A percentile compares a stretch with the other conserved stretches of the same genome.
These are phyloP conservation scores for Thera britannica DNA, from an alignment of 2,888 invertebrate genomes.

Conservation along the genomic window DNA sequence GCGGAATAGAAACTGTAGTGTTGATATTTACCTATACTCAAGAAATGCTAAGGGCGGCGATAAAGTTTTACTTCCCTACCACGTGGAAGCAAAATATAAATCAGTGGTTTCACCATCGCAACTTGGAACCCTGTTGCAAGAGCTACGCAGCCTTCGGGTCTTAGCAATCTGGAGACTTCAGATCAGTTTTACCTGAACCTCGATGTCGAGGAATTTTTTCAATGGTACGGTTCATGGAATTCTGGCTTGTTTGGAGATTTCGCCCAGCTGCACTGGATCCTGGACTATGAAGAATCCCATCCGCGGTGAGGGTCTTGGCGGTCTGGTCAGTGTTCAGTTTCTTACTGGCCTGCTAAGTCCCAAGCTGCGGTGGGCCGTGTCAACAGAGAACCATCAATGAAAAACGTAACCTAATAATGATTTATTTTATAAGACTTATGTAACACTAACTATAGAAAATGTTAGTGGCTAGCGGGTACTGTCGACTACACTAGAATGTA, in stretches of 20 bases:
- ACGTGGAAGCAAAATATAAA: not conserved
- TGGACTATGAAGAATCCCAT: constrained; percentile 33
- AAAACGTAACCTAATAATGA: not conserved
- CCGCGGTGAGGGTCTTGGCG: constrained; percentile 89
- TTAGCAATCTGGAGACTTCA: constrained; percentile 87
- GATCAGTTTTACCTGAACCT: constrained; percentile 16
- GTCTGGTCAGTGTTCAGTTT: constrained; percentile 84
- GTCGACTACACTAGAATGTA: too few species aligned
- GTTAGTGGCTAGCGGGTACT: too few species aligned
- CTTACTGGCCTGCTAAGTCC: constrained; percentile 96
- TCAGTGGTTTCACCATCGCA: constrained; percentile 8
- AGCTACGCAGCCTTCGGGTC: constrained; percentile 85
- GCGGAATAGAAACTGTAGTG: too few species aligned
- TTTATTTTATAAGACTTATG: constrained; percentile 6
- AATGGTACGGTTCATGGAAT: constrained; percentile 89
- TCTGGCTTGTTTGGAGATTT: constrained; percentile 78
- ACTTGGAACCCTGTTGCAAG: constrained; percentile 12
- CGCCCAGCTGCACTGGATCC: constrained; percentile 15
- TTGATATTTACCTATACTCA: too few species aligned
- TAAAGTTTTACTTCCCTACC: too few species aligned
- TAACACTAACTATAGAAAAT: constrained; percentile 4
- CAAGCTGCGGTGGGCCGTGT: constrained; percentile 85
- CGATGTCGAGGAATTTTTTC: constrained; percentile 29
- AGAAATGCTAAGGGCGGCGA: too few species aligned
- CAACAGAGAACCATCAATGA: constrained; percentile 37